Conservation (phyloP, 1,140 invertebrate species). For the Pogonognathellus flavescens region DNA sequence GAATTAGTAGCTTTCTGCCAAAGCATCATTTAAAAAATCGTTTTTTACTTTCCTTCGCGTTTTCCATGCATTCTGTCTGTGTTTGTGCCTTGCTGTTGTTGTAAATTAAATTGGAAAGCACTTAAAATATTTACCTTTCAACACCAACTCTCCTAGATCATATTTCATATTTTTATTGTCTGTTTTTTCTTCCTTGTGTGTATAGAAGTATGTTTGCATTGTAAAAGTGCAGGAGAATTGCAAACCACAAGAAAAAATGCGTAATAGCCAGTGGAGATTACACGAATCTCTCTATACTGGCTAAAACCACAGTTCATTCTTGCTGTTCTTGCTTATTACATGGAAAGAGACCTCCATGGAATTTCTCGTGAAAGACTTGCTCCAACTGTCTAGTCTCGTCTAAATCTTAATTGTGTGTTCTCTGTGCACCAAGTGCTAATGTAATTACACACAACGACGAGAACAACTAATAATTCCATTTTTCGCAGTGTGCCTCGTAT, state of each 20-base stretch:
- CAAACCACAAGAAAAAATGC: background rate
- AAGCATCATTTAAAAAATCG: too few relatives aligned
- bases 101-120: slow-evolving; percentile 16
- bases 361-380: background rate
- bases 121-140: background rate
- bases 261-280: background rate
- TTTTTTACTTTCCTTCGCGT: background rate
- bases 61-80: background rate
- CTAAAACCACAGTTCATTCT: too few relatives aligned
- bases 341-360: background rate
- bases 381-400: background rate
- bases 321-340: too few relatives aligned
- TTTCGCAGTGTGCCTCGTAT: too few relatives aligned
- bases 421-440: slow-evolving; percentile 15
- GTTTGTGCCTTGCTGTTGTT: background rate
- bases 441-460: background rate
- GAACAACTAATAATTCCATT: too few relatives aligned
- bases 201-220: background rate
- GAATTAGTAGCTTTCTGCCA: too few relatives aligned
- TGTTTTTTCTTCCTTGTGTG: background rate
- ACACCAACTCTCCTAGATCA: slow-evolving; percentile 5
- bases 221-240: background rate
- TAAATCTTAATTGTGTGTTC: slow-evolving; percentile 29
- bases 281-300: background rate
- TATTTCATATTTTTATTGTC: slow-evolving; percentile 31